These are phyloP conservation scores for Pipra filicauda DNA, from an alignment of 2,113 vertebrate genomes.

Conservation along the genomic window DNA sequence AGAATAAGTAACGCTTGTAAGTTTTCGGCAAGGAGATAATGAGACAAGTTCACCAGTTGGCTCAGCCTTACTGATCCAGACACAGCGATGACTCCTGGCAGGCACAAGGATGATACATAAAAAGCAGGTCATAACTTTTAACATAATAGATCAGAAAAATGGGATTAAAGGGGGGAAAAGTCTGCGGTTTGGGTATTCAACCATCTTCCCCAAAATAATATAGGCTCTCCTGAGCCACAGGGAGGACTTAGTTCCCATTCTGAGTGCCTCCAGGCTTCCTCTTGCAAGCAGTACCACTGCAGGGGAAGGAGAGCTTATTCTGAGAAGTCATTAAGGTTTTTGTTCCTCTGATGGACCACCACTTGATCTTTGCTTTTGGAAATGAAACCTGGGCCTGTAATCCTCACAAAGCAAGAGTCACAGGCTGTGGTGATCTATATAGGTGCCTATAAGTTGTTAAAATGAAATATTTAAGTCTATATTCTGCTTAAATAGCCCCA, in stretches of 20 bases:
- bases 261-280: too few species aligned
- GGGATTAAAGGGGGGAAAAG: not conserved
- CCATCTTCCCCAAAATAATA: not conserved
- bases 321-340: not conserved
- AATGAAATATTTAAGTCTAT: not conserved
- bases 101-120: not conserved
- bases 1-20: conserved; percentile 60
- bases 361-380: not conserved
- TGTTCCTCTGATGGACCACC: not conserved
- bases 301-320: not conserved
- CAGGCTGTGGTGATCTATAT: not conserved
- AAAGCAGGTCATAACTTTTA: not conserved
- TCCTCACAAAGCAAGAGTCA: not conserved
- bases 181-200: not conserved
- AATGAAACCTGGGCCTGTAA: not conserved
- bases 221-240: not conserved
- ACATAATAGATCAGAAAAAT: not conserved
- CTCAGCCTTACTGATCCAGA: conserved; percentile 42
- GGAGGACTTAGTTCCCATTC: not conserved
- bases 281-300: fast-evolving
- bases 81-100: conserved; percentile 16
- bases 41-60: conserved; percentile 59
- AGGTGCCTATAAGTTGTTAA: not conserved
- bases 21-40: conserved; percentile 59
- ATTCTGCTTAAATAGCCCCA: not conserved